Conservation (phyloP, 2,797 vertebrate genomes). For the Pitangus sulphuratus region DNA sequence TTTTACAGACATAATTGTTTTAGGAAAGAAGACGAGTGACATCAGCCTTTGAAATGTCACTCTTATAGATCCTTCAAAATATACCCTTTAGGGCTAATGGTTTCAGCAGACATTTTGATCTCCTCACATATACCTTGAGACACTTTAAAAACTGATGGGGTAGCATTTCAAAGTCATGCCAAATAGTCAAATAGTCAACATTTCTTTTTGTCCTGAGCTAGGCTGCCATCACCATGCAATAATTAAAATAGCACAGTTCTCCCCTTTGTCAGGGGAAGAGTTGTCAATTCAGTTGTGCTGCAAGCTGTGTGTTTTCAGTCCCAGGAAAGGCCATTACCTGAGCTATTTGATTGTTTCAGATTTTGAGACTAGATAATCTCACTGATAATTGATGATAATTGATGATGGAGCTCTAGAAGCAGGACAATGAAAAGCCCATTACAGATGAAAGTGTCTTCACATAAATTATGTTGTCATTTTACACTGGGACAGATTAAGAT, state of each 20-base stretch:
- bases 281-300: not conserved
- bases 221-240: not conserved
- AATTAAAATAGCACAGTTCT: slow-evolving; percentile 21
- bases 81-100: not conserved
- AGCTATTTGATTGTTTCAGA: not conserved
- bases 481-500: not conserved
- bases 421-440: not conserved
- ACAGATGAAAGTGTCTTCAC: not conserved
- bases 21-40: not conserved
- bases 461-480: not conserved
- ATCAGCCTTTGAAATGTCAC: not conserved
- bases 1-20: not conserved
- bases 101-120: not conserved
- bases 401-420: not conserved
- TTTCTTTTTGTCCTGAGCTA: not conserved
- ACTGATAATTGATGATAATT: not conserved
- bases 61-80: not conserved
- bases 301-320: not conserved
- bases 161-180: not conserved
- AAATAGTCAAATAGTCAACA: not conserved
- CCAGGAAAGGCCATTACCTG: not conserved
- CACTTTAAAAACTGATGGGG: not conserved
- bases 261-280: not conserved
- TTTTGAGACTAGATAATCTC: not conserved
- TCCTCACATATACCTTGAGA: not conserved